A percentile compares a stretch with the other conserved stretches of the same genome.
Evolutionary conservation across 2,113 vertebrate species (phyloP).

Genomic region (Malurus melanocephalus): DNA sequence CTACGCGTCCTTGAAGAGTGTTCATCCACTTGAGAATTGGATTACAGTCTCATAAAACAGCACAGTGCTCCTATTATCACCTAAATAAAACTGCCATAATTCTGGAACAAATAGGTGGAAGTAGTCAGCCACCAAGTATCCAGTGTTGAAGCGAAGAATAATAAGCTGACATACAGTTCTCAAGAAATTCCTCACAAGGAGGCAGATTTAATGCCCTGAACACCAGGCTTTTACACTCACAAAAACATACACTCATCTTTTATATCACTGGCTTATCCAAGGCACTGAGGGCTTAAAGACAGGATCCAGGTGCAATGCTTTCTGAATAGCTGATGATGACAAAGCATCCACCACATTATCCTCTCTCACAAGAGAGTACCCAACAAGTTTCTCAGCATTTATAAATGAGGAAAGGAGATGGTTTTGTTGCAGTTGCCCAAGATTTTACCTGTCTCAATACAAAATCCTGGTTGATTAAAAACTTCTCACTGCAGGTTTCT

Average conservation of each 20-base stretch:
- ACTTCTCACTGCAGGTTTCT: not conserved
- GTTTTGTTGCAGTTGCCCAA: not conserved
- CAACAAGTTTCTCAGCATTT: not conserved
- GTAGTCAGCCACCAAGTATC: slow-evolving; percentile 2
- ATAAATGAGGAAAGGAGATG: not conserved
- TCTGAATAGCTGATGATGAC: slow-evolving; percentile 21
- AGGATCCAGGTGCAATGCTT: not conserved
- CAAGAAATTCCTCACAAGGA: slow-evolving; percentile 19
- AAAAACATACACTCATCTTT: slow-evolving; percentile 34
- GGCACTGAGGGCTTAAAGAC: not conserved
- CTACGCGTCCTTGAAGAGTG: not conserved
- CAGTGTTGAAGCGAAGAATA: not conserved
- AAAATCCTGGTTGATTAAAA: slow-evolving; percentile 10
- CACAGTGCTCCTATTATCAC: slow-evolving; percentile 37
- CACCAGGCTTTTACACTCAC: slow-evolving; percentile 7
- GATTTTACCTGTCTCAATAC: not conserved
- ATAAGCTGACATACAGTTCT: slow-evolving; percentile 10
- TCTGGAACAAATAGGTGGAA: slow-evolving; percentile 58
- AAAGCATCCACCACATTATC: not conserved
- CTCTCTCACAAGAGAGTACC: not conserved
- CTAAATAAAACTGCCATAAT: slow-evolving; percentile 57
- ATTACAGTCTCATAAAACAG: slow-evolving; percentile 59
- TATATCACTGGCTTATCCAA: slow-evolving; percentile 27
- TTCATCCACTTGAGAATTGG: slow-evolving; percentile 43
- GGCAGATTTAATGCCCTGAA: slow-evolving; percentile 36